A percentile compares a stretch with the other conserved stretches of the same genome.
These are phyloP conservation scores for Calliphora vomitoria DNA, from an alignment of 2,888 invertebrate species.

Conservation along the genomic window DNA sequence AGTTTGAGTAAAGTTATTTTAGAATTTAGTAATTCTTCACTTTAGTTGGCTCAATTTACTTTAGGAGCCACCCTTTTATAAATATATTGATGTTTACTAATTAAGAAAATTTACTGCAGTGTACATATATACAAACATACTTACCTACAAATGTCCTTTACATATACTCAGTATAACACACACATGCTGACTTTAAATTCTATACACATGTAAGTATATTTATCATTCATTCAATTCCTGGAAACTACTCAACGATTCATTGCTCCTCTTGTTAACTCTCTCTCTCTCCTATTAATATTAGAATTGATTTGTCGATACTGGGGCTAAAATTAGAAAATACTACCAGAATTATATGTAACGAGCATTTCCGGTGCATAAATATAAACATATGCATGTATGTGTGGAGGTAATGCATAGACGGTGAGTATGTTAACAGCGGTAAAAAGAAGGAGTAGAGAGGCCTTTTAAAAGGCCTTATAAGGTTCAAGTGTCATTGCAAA, in stretches of 20 bases:
- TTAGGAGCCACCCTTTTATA: no score
- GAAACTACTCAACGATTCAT: constrained; percentile 42
- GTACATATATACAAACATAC: constrained; percentile 10
- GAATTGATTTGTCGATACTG: constrained; percentile 65
- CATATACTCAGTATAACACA: constrained; percentile 24
- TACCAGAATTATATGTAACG: neutral
- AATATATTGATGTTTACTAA: constrained; percentile 54
- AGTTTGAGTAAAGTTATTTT: no score
- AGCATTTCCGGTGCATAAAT: constrained; percentile 15
- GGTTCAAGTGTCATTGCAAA: no score
- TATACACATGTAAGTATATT: constrained; percentile 40
- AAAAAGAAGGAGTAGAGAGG: no score
- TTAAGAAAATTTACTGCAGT: constrained; percentile 64
- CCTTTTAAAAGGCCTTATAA: no score
- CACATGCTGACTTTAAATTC: constrained; percentile 16
- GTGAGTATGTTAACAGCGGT: no score
- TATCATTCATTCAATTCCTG: constrained; percentile 24
- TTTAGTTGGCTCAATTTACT: no score
- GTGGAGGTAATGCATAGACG: no score
- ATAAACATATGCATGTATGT: neutral
- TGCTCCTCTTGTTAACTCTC: constrained; percentile 47
- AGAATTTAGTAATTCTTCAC: no score
- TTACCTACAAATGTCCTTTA: constrained; percentile 8
- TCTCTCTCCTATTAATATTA: constrained; percentile 63
- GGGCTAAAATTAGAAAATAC: constrained; percentile 51